A percentile compares a stretch with the other conserved stretches of the same genome.
These are phyloP conservation scores for Polypedilum vanderplanki DNA, from an alignment of 1,140 invertebrate genomes.

Conservation along the genomic window DNA sequence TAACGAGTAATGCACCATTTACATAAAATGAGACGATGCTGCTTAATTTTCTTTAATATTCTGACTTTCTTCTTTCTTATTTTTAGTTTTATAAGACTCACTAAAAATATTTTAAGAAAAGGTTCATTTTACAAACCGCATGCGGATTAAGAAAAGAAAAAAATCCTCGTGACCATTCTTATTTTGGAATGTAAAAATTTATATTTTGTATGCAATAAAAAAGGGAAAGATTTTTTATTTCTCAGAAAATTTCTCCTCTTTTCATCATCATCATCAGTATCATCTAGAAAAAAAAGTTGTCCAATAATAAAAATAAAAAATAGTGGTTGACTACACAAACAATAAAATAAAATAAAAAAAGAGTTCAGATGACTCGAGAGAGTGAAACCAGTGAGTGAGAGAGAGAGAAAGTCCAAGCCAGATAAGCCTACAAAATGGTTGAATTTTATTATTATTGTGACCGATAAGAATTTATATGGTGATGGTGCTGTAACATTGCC, in stretches of 20 bases:
- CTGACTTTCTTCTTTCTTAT: no score
- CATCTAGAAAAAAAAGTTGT: neutral
- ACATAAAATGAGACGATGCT: neutral
- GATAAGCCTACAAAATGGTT: constrained; percentile 28
- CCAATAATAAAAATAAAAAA: constrained; percentile 9
- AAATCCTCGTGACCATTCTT: constrained; percentile 3
- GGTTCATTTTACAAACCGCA: no score
- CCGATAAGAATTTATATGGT: constrained; percentile 26
- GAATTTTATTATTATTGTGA: constrained; percentile 22
- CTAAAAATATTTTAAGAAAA: neutral
- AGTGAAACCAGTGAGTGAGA: neutral
- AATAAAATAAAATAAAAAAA: constrained; percentile 24
- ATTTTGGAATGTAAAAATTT: constrained; percentile 24
- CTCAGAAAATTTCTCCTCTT: neutral
- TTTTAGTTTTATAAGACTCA: neutral
- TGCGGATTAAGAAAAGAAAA: neutral
- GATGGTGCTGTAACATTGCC: no score
- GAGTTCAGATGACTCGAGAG: neutral
- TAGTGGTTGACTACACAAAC: neutral
- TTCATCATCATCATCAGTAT: neutral
- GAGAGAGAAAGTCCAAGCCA: constrained; percentile 2
- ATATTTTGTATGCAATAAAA: constrained; percentile 26
- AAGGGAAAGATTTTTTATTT: constrained; percentile 5
- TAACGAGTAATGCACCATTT: constrained; percentile 27
- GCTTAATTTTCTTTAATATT: constrained; percentile 9